Base-by-base conservation (phyloP, 2,113 vertebrate genomes). In the Indicator indicator region DNA sequence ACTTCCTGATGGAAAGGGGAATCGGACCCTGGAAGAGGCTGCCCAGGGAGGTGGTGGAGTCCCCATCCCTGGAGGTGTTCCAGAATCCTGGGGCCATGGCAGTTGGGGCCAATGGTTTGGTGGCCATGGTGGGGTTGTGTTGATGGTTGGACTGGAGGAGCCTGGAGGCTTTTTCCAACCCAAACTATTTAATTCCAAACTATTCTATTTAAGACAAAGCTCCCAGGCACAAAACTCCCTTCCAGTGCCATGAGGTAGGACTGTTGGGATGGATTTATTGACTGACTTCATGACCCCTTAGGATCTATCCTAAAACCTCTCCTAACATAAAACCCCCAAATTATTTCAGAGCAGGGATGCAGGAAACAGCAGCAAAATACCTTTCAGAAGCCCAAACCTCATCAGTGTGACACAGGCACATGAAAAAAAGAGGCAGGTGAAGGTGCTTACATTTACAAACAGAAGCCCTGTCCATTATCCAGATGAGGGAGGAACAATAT, bases 381-480 rank as follows among this genome's bases (percentile, higher is more conserved):
- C 28, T 70, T 73, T 48, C n/a, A 70, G 52, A 79, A 70, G 19
- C 6, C 30, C 3, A 11, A 69, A 60, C 9, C 26, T 65, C 23
- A 36, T 33, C 11, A 16, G 23, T 60, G 48, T 26, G 48, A 74
- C 1, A 83, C 3, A 63, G 44, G 40, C 40, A 55, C n/a, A 17
- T 11, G 73, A 32, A n/a, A 10, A 80, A 69, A 75, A 38, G 23
- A 44, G 6, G 11, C 11, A 59, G 65, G 5, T 60, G 16, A 59
- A 5, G 1, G 11, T 67, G 74, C 99, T 99, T 97, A 99, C 99
- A 88, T 98, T 99, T 99, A 97, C 99, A 99, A 93, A 99, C 99
- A 82, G 98, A 99, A 82, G 99, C 99, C 7, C 98, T 98, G 97
- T 99, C 99, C 99, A 99, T 99, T 97, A 99, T 99, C 99, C 99